A percentile compares a stretch with the other conserved stretches of the same genome.
Conservation (phyloP, 2,113 vertebrate species). For the Phalacrocorax brasilianus region DNA sequence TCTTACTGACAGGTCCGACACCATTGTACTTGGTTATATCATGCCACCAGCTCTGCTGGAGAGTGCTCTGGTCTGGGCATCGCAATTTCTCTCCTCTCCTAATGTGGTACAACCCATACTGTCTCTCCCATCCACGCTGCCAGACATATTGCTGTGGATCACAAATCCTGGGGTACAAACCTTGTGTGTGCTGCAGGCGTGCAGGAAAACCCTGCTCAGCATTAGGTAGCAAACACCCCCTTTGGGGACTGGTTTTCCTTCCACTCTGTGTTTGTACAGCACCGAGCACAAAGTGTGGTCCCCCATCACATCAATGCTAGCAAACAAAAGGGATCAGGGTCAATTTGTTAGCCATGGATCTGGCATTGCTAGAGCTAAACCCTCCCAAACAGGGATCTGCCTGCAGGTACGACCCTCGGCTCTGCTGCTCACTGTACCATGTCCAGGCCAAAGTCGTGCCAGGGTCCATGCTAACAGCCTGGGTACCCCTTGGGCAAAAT, state of each 20-base stretch:
- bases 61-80: background rate
- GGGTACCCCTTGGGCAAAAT: fast-evolving
- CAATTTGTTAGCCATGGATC: background rate
- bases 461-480: background rate
- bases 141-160: too few species aligned
- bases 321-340: background rate
- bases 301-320: background rate
- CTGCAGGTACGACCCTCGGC: background rate
- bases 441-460: background rate
- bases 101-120: too few species aligned
- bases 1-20: background rate
- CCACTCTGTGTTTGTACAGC: background rate
- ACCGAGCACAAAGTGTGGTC: background rate
- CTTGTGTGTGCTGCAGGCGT: too few species aligned
- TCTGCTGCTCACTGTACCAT: background rate
- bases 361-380: background rate
- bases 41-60: background rate
- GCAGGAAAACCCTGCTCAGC: background rate
- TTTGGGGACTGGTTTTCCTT: background rate
- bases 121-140: background rate
- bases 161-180: background rate
- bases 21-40: background rate
- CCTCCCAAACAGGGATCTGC: background rate
- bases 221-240: background rate
- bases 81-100: background rate